Evolutionary conservation across 2,113 vertebrate species (phyloP), one percentile per base, ranked within the genome.

Genomic region (Phrynocephalus versicolor): DNA sequence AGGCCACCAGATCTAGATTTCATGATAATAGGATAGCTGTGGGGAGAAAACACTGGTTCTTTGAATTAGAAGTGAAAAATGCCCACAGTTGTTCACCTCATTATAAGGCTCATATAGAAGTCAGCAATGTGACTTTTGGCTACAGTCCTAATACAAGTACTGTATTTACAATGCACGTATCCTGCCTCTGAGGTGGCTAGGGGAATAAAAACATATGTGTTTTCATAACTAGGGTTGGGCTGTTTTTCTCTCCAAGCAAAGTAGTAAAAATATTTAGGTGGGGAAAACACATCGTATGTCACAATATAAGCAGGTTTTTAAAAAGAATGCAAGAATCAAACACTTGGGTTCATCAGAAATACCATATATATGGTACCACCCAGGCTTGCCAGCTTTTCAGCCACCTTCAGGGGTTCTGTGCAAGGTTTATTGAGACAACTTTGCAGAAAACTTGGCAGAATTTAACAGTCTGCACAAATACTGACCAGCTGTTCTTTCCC

Each of bases 311-410:
- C 8, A 13, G 41, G 30, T 84, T 74, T 88, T 57, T 51, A 51
- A 69, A 75, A 0, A 0, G 45, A 18, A 35, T 16, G 3, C 7
- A 73, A 19, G 74, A 69, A 74, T 60, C 45, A 79, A 0, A 45
- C 1, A 33, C 18, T 3, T 65, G 77, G 25, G 0, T 1, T 73
- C 0, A 62, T 74, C 75, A 67, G n/a, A 67, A 75, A 45, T 37
- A 3, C 30, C 41, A 30, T 35, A 2, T 0, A 25, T 18, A 10
- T 41, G 12, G 16, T 80, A 39, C 27, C 0, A 0, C 37, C 35
- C 18, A 65, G 3, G 16, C 10, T 33, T 39, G 41, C 67, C 67
- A 45, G 7, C 41, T 72, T 79, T 64, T 33, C 8, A 85, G 10
- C 64, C 64, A n/a, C 4, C 9, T 30, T 51, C 14, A 37, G 33